phyloP scores from a whole-genome alignment of 2,797 vertebrate genomes.

The Pseudomugil gertrudae region DNA sequence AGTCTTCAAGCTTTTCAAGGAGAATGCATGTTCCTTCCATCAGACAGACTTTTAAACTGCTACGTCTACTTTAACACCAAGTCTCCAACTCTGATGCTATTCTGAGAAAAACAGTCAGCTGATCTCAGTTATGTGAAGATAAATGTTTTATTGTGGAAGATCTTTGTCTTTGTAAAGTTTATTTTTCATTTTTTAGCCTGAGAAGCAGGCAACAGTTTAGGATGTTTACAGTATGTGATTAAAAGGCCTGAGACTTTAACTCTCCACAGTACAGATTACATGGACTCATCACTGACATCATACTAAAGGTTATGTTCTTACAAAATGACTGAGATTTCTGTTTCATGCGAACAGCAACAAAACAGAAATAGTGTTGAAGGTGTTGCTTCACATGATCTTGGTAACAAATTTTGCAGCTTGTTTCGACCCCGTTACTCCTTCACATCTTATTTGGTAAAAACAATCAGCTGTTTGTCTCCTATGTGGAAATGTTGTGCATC shows the following conservation, averaged over 20 bases:
- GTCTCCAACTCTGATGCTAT: neutral
- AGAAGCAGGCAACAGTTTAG: too few species aligned
- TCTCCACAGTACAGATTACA: neutral
- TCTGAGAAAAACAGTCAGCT: neutral
- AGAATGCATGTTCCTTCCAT: neutral
- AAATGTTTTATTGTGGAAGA: neutral
- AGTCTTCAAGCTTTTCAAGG: conserved; percentile 5
- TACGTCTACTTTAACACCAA: neutral
- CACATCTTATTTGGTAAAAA: neutral
- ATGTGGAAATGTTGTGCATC: neutral
- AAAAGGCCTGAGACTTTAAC: neutral
- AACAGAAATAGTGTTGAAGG: conserved; percentile 1
- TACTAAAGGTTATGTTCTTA: neutral
- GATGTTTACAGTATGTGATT: neutral
- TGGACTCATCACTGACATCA: neutral
- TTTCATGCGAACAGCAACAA: neutral
- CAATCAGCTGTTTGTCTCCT: neutral
- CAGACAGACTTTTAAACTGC: neutral
- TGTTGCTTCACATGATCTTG: neutral
- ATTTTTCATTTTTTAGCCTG: too few species aligned
- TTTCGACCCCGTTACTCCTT: neutral
- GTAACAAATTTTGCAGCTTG: neutral
- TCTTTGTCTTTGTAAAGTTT: too few species aligned
- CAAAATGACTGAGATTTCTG: neutral
- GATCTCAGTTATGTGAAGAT: neutral